phyloP scores from a whole-genome alignment of 2,888 invertebrate species.

The Drosophila melanosoma region DNA sequence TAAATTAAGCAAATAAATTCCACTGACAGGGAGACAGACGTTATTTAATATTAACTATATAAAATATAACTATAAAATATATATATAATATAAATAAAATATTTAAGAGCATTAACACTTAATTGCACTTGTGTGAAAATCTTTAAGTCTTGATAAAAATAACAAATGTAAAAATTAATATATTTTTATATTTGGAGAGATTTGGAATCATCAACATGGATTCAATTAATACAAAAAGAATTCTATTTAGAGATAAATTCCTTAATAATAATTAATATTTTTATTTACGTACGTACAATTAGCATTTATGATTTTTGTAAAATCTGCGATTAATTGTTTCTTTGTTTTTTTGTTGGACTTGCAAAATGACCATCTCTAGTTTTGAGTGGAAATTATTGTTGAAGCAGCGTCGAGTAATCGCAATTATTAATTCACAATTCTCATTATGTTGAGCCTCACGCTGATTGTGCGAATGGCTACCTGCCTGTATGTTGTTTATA shows the following conservation, averaged over 20 bases:
- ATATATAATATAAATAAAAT: too few species aligned
- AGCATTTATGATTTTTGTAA: not conserved
- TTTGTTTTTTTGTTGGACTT: too few species aligned
- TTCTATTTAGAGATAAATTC: not conserved
- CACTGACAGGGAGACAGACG: not conserved
- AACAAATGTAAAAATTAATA: too few species aligned
- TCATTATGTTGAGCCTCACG: constrained; percentile 66
- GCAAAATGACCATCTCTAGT: constrained; percentile 38
- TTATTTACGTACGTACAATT: not conserved
- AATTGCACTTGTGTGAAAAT: not conserved
- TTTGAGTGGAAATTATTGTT: constrained; percentile 11
- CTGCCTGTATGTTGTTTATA: constrained; percentile 73
- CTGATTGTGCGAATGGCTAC: constrained; percentile 48
- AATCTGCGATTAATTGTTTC: not conserved
- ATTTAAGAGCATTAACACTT: not conserved
- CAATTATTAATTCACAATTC: constrained; percentile 75
- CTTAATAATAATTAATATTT: not conserved
- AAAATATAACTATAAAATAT: too few species aligned
- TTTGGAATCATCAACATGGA: not conserved
- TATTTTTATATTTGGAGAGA: too few species aligned
- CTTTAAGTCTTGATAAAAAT: not conserved
- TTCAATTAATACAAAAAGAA: not conserved
- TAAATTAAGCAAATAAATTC: not conserved
- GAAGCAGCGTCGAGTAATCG: constrained; percentile 46
- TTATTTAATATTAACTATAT: not conserved